These are phyloP conservation scores for Formica aserva DNA, from an alignment of 2,888 invertebrate genomes.

Conservation along the genomic window DNA sequence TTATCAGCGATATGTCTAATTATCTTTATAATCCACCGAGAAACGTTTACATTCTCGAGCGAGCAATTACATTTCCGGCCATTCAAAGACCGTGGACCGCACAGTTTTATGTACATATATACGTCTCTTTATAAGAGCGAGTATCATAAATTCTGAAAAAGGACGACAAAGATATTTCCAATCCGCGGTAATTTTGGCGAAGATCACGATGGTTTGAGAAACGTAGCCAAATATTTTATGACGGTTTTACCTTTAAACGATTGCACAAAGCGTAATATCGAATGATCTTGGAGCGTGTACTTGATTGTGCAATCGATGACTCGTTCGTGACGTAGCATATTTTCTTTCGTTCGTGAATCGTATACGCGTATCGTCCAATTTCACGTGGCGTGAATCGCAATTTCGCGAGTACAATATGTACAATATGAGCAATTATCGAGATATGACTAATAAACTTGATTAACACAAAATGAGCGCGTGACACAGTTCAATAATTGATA, in stretches of 20 bases:
- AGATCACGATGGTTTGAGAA: not conserved
- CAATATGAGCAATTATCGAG: not conserved
- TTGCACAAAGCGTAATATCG: not conserved
- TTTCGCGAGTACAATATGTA: not conserved
- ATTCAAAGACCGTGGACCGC: not conserved
- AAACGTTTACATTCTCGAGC: not conserved
- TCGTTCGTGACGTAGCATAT: constrained; percentile 34
- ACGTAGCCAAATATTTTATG: not conserved
- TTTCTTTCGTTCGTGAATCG: constrained; percentile 4
- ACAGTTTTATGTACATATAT: not conserved
- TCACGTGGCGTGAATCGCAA: not conserved
- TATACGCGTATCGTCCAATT: constrained; percentile 3
- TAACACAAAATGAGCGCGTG: not conserved
- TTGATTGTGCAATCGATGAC: constrained; percentile 39
- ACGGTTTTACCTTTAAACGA: not conserved
- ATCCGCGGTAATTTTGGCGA: not conserved
- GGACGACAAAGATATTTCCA: not conserved
- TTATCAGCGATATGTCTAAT: constrained; percentile 13
- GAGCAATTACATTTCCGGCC: not conserved
- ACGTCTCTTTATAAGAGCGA: not conserved
- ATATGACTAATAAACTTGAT: not conserved
- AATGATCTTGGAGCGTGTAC: not conserved
- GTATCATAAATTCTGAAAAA: not conserved
- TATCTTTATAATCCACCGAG: not conserved
- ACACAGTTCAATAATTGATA: not conserved